Conservation (phyloP, 1,140 invertebrate species). For the Triops cancriformis region DNA sequence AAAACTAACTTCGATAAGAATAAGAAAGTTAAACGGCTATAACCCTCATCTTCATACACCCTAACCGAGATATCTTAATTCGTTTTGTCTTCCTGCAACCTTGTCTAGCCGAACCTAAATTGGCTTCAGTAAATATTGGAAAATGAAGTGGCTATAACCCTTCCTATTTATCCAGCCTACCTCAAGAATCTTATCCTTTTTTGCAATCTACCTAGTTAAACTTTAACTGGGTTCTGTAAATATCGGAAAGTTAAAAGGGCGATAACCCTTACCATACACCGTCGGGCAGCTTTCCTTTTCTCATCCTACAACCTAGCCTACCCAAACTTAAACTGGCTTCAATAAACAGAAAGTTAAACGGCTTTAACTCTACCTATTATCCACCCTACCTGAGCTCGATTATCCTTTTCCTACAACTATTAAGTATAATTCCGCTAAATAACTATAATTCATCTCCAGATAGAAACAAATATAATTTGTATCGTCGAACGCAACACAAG, state of each 20-base stretch:
- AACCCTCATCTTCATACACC: background rate
- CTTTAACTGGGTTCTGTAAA: background rate
- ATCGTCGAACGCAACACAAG: background rate
- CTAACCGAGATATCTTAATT: background rate
- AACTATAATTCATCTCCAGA: background rate
- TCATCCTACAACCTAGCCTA: background rate
- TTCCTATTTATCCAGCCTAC: background rate
- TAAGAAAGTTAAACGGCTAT: background rate
- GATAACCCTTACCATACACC: background rate
- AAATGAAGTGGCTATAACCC: background rate
- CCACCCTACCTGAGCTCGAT: background rate
- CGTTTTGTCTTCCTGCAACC: background rate
- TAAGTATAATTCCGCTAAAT: background rate
- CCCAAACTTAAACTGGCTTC: background rate
- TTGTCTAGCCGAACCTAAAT: background rate
- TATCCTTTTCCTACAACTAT: no score
- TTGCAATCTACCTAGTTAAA: background rate
- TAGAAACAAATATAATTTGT: background rate
- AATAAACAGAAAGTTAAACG: background rate
- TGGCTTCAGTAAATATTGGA: background rate
- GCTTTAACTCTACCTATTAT: background rate
- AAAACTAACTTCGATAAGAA: background rate
- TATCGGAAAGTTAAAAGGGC: background rate
- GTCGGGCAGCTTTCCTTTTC: background rate
- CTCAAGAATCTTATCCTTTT: background rate